Evolutionary conservation across 92 coral and sea anemone genomes (phyloP), one percentile per base, ranked within the genome.

Genomic region (Plumapathes pennacea): DNA sequence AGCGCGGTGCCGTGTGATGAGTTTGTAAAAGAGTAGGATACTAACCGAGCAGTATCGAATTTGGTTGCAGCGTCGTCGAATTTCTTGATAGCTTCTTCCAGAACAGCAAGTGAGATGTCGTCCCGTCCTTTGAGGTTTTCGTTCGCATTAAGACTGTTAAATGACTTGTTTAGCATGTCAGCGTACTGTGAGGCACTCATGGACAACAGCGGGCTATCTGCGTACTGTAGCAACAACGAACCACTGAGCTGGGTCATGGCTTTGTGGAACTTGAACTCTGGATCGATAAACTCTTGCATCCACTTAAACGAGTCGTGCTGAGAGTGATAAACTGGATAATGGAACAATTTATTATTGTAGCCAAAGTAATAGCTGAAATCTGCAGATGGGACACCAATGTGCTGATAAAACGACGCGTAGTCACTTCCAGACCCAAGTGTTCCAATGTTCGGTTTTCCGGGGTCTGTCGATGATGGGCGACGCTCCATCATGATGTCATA

Each of bases 241-340:
- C 92, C 90, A 7, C 69, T 64, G 4, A 80, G 60, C 62, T 77
- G 85, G 2, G 96, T 32, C 26, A 73, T 55, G 44, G 89, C 84
- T 52, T 76, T 78, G 44, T 84, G 92, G 22, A 62, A 63, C 29
- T 31, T 62, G 45, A 92, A 92, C 2, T 88, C 40, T 1, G 98
- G 98, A 51, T 92, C 98, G 13, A 73, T 57, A 45, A 92, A 78
- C 58, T 61, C 85, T 22, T 52, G 64, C 37, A 89, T 37, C 92
- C 91, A 88, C 27, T 80, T 55, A 42, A 62, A 83, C 8, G 98
- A 87, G 45, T 92, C 98, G 68, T 92, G 96, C 49, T 88, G 96
- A 4, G 98, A 66, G 54, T 92, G 98, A 50, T 92, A 92, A 11
- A 88, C 96, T 6, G 98, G 98, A 47, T 87, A 88, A 49, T 22